Evolutionary conservation across 2,113 vertebrate genomes (phyloP), one percentile per base, ranked within the genome.

Genomic region (Anthoscopus minutus): DNA sequence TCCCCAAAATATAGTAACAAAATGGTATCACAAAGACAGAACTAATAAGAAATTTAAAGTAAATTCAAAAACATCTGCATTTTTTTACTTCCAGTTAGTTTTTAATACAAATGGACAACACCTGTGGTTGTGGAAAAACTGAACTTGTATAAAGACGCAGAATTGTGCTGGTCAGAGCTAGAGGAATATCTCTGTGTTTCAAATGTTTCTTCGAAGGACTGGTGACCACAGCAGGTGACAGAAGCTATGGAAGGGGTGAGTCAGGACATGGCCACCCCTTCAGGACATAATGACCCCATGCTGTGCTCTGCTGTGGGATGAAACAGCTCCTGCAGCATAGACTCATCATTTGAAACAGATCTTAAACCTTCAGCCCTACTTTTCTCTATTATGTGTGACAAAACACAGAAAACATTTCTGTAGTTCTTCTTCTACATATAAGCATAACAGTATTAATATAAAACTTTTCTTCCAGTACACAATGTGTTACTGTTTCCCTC

Each of bases 231-330:
- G 24, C 18, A 87, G 20, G 15, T 1, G n/a, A 23, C 10, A 45
- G 45, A 51, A 57, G 23, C 8, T 31, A 9, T 62, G 53, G 53
- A 31, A n/a, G 62, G 20, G 30, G 9, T 40, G 50, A 9, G 18
- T 53, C 10, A 84, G 40, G 48, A 10, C 48, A 24, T 1, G 40
- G 21, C 12, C 35, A 12, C 10, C 25, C 56, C 47, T 38, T 42
- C 33, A 23, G 16, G 23, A 61, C 35, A 2, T 18, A 27, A 25
- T 2, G 71, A 18, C 38, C 27, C 25, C 3, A n/a, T n/a, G n/a
- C n/a, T 42, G 2, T 2, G 42, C 6, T 54, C 31, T 69, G 44
- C 31, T 65, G 16, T 6, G 56, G 58, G 44, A 35, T 0, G 0
- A 30, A 35, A 13, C 33, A 50, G 6, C 35, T 54, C 19, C 44